Percentiles rank a stretch among this genome's conserved stretches.
Evolutionary conservation across 2,888 invertebrate species (phyloP).

Genomic region (Monochamus alternatus): DNA sequence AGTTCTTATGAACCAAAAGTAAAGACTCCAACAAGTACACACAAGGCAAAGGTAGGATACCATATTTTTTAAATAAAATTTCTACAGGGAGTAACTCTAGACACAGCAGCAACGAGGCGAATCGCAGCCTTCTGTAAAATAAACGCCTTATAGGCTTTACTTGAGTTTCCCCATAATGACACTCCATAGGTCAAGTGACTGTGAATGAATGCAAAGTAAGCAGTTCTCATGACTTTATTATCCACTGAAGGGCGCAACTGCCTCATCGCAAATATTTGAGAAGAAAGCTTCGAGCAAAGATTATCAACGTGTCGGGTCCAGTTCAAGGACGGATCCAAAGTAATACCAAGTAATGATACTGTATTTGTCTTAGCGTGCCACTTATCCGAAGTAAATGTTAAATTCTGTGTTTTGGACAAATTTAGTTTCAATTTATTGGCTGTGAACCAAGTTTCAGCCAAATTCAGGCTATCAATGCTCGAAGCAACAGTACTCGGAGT

Average conservation of each 20-base stretch:
- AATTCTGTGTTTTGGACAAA: neutral
- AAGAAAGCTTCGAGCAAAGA: no score
- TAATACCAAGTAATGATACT: neutral
- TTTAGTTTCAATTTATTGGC: neutral
- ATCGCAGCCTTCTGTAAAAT: neutral
- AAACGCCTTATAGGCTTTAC: neutral
- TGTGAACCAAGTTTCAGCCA: neutral
- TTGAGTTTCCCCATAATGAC: neutral
- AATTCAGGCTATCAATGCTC: neutral
- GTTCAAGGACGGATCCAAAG: no score
- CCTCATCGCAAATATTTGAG: no score
- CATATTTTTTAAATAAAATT: neutral
- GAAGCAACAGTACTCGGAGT: neutral
- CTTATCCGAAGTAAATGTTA: neutral
- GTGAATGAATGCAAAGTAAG: neutral
- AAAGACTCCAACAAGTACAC: neutral
- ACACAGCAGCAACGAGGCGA: neutral
- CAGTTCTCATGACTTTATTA: neutral
- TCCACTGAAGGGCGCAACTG: neutral
- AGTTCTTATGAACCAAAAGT: neutral
- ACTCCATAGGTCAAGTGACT: neutral
- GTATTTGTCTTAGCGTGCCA: neutral
- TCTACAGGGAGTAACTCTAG: neutral
- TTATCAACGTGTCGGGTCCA: no score
- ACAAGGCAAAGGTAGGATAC: neutral